Conservation (phyloP, 2,113 vertebrate species). For the Cryptomyrus ogoouensis region DNA sequence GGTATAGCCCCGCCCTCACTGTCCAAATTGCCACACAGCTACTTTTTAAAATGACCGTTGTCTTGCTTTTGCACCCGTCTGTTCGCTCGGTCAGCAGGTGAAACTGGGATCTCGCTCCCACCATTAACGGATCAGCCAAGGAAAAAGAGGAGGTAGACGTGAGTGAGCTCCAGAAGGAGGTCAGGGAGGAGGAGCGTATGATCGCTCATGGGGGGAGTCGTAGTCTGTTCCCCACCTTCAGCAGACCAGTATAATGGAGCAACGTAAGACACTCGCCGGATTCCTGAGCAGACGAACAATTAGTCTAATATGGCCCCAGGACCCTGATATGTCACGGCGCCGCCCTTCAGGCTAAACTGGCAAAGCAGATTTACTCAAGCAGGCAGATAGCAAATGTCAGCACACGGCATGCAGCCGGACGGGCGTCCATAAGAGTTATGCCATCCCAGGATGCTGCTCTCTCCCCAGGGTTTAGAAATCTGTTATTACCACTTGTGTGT, state of each 20-base stretch:
- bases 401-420: background rate
- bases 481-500: background rate
- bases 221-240: background rate
- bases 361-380: background rate
- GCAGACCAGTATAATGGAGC: background rate
- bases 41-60: background rate
- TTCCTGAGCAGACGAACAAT: slow-evolving; percentile 9
- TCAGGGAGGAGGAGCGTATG: background rate
- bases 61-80: background rate
- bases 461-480: background rate
- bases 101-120: background rate
- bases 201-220: background rate
- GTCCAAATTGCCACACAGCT: background rate
- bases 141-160: background rate
- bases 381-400: background rate
- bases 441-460: background rate
- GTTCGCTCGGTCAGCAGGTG: background rate
- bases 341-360: background rate
- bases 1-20: background rate
- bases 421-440: background rate
- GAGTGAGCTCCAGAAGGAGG: background rate
- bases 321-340: background rate
- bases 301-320: slow-evolving; percentile 11
- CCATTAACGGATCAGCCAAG: background rate
- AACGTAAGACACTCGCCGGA: background rate